These are phyloP conservation scores for Lasaia peninsularis DNA, from an alignment of 1,140 invertebrate species.

Conservation along the genomic window DNA sequence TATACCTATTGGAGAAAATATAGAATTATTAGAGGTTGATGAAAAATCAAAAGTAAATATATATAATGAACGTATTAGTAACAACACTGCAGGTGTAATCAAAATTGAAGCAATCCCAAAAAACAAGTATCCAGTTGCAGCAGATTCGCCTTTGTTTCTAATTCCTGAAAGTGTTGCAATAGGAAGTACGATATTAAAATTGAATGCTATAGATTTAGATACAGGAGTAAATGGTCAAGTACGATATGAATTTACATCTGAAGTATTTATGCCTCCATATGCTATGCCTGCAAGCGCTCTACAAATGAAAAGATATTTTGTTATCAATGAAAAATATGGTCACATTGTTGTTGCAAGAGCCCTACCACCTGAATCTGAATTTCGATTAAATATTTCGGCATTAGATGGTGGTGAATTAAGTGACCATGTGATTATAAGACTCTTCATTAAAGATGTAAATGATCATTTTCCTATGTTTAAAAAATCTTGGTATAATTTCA, in stretches of 20 bases:
- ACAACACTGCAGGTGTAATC: constrained; percentile 40
- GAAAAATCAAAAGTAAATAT: constrained; percentile 68
- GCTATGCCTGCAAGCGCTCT: constrained; percentile 56
- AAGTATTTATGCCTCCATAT: constrained; percentile 79
- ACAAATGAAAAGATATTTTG: constrained; percentile 81
- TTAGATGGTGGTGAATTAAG: constrained; percentile 85
- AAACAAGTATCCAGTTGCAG: constrained; percentile 73
- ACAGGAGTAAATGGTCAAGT: constrained; percentile 85
- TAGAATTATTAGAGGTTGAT: constrained; percentile 81
- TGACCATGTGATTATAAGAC: constrained; percentile 83
- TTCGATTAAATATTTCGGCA: constrained; percentile 87
- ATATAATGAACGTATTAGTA: constrained; percentile 62
- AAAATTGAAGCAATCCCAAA: constrained; percentile 66
- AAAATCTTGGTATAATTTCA: constrained; percentile 89
- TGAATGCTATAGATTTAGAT: constrained; percentile 91
- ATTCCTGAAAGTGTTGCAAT: constrained; percentile 88
- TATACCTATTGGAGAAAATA: constrained; percentile 80
- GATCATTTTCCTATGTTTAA: constrained; percentile 91
- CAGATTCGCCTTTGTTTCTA: constrained; percentile 78
- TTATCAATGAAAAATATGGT: constrained; percentile 84
- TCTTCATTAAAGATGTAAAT: constrained; percentile 88
- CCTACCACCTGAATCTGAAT: constrained; percentile 87
- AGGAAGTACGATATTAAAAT: constrained; percentile 85
- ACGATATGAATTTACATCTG: constrained; percentile 85
- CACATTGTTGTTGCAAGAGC: constrained; percentile 86